A percentile compares a stretch with the other conserved stretches of the same genome.
Evolutionary conservation across 2,888 invertebrate species (phyloP).

Genomic region (Apeira syringaria): DNA sequence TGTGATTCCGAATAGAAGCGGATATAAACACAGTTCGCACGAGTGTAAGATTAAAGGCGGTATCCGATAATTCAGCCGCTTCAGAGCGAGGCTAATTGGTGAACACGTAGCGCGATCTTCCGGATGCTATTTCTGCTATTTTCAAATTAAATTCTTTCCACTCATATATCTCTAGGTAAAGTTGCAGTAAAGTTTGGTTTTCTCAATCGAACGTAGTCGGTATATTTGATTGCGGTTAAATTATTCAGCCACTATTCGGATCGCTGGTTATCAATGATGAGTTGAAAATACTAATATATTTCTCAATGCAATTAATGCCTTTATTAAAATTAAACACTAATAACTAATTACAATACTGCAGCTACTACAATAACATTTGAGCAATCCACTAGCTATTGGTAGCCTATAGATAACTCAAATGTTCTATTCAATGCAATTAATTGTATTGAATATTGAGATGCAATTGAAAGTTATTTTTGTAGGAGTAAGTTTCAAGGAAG

Average conservation of each 20-base stretch:
- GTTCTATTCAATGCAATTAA: too few relatives aligned
- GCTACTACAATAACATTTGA: too few relatives aligned
- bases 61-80: constrained; percentile 34
- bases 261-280: too few relatives aligned
- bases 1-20: constrained; percentile 55
- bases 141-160: constrained; percentile 76
- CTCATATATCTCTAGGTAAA: constrained; percentile 66
- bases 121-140: constrained; percentile 56
- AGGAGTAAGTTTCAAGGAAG: constrained; percentile 14
- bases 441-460: constrained; percentile 38
- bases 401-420: too few relatives aligned
- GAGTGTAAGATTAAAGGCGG: constrained; percentile 11
- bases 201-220: constrained; percentile 56
- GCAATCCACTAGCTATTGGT: too few relatives aligned
- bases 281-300: too few relatives aligned
- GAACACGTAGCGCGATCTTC: constrained; percentile 56
- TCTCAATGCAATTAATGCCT: too few relatives aligned
- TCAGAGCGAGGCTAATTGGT: constrained; percentile 58
- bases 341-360: too few relatives aligned
- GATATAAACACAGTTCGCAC: constrained; percentile 29
- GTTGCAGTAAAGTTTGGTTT: constrained; percentile 57
- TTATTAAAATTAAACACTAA: too few relatives aligned
- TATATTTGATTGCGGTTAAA: constrained; percentile 69
- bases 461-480: constrained; percentile 31
- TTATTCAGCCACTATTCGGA: constrained; percentile 64